phyloP scores from a whole-genome alignment of 2,113 vertebrate genomes.

The Pseudorectes ferrugineus region DNA sequence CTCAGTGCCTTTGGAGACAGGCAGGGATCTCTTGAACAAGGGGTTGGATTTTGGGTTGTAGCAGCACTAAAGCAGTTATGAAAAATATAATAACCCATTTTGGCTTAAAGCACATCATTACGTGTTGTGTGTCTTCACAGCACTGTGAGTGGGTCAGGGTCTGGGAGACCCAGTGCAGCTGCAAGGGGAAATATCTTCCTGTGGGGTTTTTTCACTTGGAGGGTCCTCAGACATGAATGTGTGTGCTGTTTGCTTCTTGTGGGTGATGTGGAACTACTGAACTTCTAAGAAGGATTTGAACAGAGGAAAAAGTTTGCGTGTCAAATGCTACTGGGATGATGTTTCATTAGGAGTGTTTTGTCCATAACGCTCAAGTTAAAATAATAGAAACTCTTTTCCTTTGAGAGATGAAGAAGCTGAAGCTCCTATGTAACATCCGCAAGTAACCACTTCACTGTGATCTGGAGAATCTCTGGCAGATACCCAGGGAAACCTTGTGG shows the following conservation, averaged over 20 bases:
- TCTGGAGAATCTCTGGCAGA: not conserved
- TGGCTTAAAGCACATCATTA: fast-evolving
- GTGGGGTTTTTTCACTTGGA: not conserved
- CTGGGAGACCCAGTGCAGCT: not conserved
- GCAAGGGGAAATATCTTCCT: not conserved
- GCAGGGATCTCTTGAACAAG: fast-evolving
- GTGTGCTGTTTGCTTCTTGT: not conserved
- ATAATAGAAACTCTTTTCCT: not conserved
- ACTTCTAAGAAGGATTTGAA: not conserved
- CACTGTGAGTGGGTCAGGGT: not conserved
- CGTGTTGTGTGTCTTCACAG: not conserved
- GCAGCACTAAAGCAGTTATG: not conserved
- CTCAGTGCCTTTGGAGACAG: not conserved
- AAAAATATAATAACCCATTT: not conserved
- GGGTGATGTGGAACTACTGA: not conserved
- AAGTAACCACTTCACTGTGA: not conserved
- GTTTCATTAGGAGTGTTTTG: not conserved
- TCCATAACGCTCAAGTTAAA: not conserved
- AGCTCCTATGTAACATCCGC: not conserved
- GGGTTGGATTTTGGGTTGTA: not conserved
- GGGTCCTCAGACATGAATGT: not conserved
- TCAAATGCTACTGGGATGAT: not conserved
- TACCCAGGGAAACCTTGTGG: not conserved
- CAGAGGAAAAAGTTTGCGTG: not conserved
- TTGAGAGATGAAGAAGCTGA: not conserved